These are phyloP conservation scores for Tolypeutes matacus DNA, from an alignment of 2,797 vertebrate species.

Conservation along the genomic window DNA sequence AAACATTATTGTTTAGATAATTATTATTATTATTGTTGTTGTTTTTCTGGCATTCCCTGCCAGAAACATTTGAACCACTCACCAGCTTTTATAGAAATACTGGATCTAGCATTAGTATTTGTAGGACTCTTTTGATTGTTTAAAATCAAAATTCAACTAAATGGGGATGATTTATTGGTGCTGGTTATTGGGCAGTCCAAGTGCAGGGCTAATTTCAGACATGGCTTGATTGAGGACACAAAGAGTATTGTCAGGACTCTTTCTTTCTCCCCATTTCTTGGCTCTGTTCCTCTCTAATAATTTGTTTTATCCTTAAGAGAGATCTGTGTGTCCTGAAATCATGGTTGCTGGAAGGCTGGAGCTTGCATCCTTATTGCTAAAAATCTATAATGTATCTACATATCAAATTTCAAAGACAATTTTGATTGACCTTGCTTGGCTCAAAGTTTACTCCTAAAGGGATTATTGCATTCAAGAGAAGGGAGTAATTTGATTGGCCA, in stretches of 20 bases:
- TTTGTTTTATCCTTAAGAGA: constrained; percentile 23
- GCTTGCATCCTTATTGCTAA: neutral
- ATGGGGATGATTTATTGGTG: constrained; percentile 31
- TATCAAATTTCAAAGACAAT: constrained; percentile 16
- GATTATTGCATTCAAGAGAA: constrained; percentile 10
- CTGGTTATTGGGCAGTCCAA: neutral
- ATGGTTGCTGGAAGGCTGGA: neutral
- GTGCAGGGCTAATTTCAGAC: neutral
- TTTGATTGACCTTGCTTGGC: neutral
- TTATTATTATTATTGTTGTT: too few species aligned
- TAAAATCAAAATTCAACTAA: constrained; percentile 45
- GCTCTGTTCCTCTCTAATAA: constrained; percentile 42
- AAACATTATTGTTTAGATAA: too few species aligned
- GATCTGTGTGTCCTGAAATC: constrained; percentile 27
- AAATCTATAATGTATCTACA: neutral
- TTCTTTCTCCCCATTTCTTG: constrained; percentile 43
- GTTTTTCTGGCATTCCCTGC: too few species aligned
- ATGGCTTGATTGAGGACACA: neutral
- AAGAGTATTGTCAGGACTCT: neutral
- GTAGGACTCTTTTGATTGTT: constrained; percentile 17
- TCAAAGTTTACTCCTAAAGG: constrained; percentile 4
- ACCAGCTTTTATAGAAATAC: neutral
- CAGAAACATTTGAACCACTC: constrained; percentile 13
- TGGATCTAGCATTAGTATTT: neutral
- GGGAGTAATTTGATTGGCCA: neutral